phyloP scores from a whole-genome alignment of 2,113 vertebrate genomes.

The Trogon surrucura region DNA sequence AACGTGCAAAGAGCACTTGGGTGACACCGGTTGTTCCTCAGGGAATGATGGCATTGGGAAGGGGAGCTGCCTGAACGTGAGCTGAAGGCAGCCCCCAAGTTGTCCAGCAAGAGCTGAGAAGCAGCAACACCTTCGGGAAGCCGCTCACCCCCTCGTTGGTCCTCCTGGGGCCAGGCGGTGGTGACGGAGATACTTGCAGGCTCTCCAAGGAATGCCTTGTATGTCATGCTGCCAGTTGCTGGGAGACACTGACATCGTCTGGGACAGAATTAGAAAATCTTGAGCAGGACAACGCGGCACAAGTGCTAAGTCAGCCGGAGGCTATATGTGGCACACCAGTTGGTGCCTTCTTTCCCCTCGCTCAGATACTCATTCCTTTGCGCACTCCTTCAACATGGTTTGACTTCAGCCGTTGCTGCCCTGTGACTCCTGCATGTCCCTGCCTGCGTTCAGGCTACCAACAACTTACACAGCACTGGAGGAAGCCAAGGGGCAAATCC shows the following conservation, averaged over 20 bases:
- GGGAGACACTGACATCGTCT: conserved; percentile 29
- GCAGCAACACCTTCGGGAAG: background rate
- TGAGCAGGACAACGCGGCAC: conserved; percentile 16
- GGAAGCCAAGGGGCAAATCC: background rate
- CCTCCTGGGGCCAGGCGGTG: background rate
- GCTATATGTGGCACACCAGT: conserved; percentile 67
- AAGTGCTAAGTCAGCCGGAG: conserved; percentile 64
- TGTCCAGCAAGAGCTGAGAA: background rate
- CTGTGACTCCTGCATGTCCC: background rate
- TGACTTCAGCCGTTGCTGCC: background rate
- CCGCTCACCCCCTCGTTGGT: accelerated
- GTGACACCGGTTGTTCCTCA: background rate
- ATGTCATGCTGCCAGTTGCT: conserved; percentile 22
- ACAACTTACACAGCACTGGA: background rate
- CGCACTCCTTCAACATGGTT: background rate
- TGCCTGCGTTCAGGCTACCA: background rate
- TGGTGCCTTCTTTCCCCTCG: conserved; percentile 55
- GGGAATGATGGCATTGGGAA: accelerated
- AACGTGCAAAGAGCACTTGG: background rate
- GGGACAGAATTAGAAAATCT: conserved; percentile 78
- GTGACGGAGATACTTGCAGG: accelerated
- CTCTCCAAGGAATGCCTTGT: conserved; percentile 12
- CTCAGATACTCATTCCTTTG: background rate
- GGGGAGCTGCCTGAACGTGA: accelerated
- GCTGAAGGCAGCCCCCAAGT: background rate